Conservation (phyloP, 2,888 invertebrate species). For the Tryphoninae sp. region DNA sequence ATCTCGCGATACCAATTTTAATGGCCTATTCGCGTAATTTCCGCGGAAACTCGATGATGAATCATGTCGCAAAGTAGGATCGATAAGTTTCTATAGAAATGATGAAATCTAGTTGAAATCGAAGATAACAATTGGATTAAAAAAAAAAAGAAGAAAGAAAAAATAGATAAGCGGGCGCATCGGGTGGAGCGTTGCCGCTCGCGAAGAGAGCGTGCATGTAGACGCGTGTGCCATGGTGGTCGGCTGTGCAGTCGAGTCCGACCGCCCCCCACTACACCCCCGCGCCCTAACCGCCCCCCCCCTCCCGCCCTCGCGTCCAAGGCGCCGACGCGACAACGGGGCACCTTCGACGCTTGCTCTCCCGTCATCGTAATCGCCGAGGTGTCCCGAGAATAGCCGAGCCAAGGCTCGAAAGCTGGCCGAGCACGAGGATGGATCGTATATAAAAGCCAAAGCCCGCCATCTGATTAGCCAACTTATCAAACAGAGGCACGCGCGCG, state of each 20-base stretch:
- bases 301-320: conserved; percentile 39
- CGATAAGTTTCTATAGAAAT: too few species aligned
- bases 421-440: conserved; percentile 58
- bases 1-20: too few species aligned
- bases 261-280: not conserved
- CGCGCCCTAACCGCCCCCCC: not conserved
- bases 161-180: too few species aligned
- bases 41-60: too few species aligned
- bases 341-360: conserved; percentile 49
- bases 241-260: not conserved
- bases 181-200: too few species aligned
- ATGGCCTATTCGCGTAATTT: too few species aligned
- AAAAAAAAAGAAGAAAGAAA: too few species aligned
- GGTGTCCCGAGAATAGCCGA: conserved; percentile 61
- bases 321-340: conserved; percentile 36
- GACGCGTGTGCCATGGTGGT: too few species aligned
- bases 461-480: conserved; percentile 77
- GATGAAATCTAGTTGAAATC: too few species aligned
- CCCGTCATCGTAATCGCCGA: conserved; percentile 50
- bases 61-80: too few species aligned
- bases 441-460: conserved; percentile 80
- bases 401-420: conserved; percentile 34
- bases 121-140: too few species aligned
- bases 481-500: conserved; percentile 65
- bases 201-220: too few species aligned